Evolutionary conservation across 37 sponge, comb jelly and placozoan species (phyloP).

Genomic region (Ephydatia muelleri): DNA sequence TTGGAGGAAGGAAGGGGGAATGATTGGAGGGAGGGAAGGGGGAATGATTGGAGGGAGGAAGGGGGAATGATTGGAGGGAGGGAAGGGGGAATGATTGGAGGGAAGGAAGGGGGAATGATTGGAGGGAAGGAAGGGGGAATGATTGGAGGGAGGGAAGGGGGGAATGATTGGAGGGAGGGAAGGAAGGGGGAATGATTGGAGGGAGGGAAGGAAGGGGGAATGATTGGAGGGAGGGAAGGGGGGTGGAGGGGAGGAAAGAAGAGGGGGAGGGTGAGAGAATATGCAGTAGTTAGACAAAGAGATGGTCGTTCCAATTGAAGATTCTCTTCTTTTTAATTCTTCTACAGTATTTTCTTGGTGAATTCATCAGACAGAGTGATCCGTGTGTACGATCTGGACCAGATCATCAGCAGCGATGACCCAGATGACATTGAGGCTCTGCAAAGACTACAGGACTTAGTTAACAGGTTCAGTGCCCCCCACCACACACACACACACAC

Average conservation of each 20-base stretch:
- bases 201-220: neutral
- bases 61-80: neutral
- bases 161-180: neutral
- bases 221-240: neutral
- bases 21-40: neutral
- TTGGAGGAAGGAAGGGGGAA: neutral
- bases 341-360: slow-evolving; percentile 80
- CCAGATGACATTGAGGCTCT: slow-evolving; percentile 75
- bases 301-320: neutral
- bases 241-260: too few relatives aligned
- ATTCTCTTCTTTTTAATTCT: neutral
- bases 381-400: slow-evolving; percentile 88
- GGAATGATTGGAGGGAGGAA: neutral
- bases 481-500: slow-evolving; percentile 10
- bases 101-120: neutral
- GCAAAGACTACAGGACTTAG: slow-evolving; percentile 95
- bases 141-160: neutral
- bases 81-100: neutral
- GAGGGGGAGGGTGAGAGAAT: too few relatives aligned
- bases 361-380: slow-evolving; percentile 94
- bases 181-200: neutral
- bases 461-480: slow-evolving; percentile 87
- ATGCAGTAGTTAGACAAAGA: neutral
- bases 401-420: slow-evolving; percentile 39
- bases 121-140: neutral